phyloP scores from a whole-genome alignment of 2,113 vertebrate genomes.

The Tachysurus fulvidraco region DNA sequence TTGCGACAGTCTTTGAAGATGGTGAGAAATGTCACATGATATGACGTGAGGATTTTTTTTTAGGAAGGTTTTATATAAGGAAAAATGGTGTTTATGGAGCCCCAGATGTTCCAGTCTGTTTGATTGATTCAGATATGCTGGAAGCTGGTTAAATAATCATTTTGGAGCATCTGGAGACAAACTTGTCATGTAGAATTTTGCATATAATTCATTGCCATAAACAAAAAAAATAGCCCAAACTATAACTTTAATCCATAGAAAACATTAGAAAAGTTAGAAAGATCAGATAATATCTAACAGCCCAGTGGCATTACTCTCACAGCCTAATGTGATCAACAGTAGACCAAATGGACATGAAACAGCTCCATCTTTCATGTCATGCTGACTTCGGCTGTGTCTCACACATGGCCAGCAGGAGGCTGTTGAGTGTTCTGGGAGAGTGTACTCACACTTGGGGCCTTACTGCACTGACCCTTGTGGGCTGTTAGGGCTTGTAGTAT shows the following conservation, averaged over 20 bases:
- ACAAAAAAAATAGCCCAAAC: background rate
- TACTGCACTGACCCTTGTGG: background rate
- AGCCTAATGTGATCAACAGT: slow-evolving; percentile 1
- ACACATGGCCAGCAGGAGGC: background rate
- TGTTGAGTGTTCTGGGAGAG: background rate
- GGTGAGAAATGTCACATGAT: background rate
- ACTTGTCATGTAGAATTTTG: background rate
- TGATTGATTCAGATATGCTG: background rate
- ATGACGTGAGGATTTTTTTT: background rate
- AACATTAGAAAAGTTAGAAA: background rate
- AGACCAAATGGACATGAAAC: background rate
- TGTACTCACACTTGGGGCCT: background rate
- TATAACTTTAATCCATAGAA: background rate
- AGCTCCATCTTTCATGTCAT: background rate
- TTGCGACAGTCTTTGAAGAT: background rate
- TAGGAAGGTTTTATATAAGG: background rate
- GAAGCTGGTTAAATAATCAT: background rate
- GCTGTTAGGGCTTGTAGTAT: background rate
- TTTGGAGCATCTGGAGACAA: background rate
- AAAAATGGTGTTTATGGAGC: background rate
- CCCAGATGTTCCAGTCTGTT: background rate
- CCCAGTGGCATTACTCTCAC: background rate
- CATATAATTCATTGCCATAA: background rate
- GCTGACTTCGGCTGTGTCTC: background rate
- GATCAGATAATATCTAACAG: background rate